Conservation (phyloP, 2,113 vertebrate genomes). For the Tretioscincus oriximinensis region DNA sequence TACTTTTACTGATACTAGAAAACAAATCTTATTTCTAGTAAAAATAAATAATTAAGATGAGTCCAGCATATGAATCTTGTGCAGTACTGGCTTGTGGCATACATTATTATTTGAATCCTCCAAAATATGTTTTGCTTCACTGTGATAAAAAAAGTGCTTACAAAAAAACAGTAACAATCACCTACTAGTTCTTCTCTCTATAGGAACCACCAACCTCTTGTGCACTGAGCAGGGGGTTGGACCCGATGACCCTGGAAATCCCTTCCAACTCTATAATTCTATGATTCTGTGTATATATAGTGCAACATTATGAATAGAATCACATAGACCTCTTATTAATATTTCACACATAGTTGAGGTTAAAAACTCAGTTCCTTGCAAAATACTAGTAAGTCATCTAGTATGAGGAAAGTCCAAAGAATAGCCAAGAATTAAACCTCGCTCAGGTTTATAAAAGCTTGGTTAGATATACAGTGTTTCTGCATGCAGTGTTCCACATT, state of each 20-base stretch:
- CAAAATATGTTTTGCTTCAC: too few relatives aligned
- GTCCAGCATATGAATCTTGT: not conserved
- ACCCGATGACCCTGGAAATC: too few relatives aligned
- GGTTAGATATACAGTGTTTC: not conserved
- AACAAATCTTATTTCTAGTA: constrained; percentile 11
- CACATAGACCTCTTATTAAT: not conserved
- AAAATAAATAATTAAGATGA: not conserved
- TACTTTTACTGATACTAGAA: constrained; percentile 21
- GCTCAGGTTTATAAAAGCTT: not conserved
- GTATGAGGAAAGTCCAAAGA: not conserved
- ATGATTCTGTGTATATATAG: too few relatives aligned
- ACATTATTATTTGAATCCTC: too few relatives aligned
- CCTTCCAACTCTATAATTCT: too few relatives aligned
- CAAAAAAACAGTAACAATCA: too few relatives aligned
- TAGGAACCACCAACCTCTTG: too few relatives aligned
- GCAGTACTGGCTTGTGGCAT: too few relatives aligned
- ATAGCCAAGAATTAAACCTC: not conserved
- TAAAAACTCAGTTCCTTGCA: not conserved
- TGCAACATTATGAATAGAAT: not conserved
- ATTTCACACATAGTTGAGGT: not conserved
- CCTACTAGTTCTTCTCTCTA: too few relatives aligned
- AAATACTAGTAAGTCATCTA: not conserved
- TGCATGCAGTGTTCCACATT: not conserved
- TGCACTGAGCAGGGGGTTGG: too few relatives aligned
- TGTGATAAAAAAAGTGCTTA: too few relatives aligned